Percentiles rank a stretch among this genome's conserved stretches.
Evolutionary conservation across 1,140 invertebrate species (phyloP).

Genomic region (Sycophaga agraensis): DNA sequence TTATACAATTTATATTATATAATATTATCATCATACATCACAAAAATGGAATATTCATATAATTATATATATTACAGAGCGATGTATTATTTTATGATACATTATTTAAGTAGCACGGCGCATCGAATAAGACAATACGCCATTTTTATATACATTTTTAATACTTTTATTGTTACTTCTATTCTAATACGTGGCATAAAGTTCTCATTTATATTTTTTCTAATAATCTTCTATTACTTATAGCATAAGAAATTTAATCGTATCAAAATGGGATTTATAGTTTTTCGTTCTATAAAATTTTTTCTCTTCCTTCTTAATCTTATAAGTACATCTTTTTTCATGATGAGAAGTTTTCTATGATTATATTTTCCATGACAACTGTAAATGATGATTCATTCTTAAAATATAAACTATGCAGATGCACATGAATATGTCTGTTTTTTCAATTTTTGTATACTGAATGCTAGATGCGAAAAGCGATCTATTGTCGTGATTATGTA

Average conservation of each 20-base stretch:
- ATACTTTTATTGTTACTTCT: no score
- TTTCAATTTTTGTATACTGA: conserved; percentile 43
- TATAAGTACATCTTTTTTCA: no score
- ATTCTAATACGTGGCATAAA: background rate
- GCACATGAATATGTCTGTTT: conserved; percentile 20
- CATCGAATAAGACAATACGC: background rate
- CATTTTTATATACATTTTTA: background rate
- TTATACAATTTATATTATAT: conserved; percentile 38
- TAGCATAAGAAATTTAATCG: background rate
- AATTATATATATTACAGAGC: conserved; percentile 17
- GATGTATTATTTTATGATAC: conserved; percentile 14
- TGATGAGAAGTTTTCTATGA: no score
- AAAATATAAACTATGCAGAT: conserved; percentile 16
- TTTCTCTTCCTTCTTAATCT: no score
- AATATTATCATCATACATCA: conserved; percentile 28
- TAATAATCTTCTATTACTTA: background rate
- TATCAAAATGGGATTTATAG: background rate
- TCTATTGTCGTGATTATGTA: conserved; percentile 46
- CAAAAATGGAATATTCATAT: conserved; percentile 25
- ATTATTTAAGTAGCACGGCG: conserved; percentile 4
- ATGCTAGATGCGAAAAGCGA: conserved; percentile 48
- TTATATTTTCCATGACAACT: no score
- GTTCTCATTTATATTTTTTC: background rate
- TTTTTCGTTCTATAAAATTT: background rate
- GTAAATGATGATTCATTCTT: conserved; percentile 3